Conservation (phyloP, 2,797 vertebrate species). For the Gallinago stenura region DNA sequence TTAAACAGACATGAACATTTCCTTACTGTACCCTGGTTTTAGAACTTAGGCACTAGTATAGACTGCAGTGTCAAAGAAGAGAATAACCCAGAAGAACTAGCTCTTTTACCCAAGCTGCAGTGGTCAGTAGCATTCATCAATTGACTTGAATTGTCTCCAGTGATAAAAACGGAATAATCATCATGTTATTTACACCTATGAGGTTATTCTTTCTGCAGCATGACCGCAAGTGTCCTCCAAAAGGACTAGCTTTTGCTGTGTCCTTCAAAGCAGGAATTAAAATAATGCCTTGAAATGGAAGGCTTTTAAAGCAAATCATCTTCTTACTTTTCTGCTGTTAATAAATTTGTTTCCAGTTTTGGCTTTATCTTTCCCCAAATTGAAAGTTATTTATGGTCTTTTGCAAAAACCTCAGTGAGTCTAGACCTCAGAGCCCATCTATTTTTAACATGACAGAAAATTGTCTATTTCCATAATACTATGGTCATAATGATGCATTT, state of each 20-base stretch:
- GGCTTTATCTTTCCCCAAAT: not conserved
- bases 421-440: not conserved
- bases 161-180: slow-evolving; percentile 62
- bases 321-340: not conserved
- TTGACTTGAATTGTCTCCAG: slow-evolving; percentile 29
- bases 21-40: not conserved
- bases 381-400: not conserved
- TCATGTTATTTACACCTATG: slow-evolving; percentile 38
- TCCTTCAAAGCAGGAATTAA: slow-evolving; percentile 50
- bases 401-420: not conserved
- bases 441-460: not conserved
- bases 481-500: not conserved
- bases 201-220: slow-evolving; percentile 53
- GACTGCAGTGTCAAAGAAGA: not conserved
- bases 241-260: slow-evolving; percentile 61
- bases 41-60: not conserved
- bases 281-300: not conserved
- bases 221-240: slow-evolving; percentile 16
- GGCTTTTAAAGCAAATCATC: not conserved
- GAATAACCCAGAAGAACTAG: not conserved
- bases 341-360: not conserved
- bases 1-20: not conserved
- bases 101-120: not conserved
- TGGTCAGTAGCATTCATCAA: slow-evolving; percentile 12
- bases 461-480: not conserved